Evolutionary conservation across 2,888 invertebrate species (phyloP), one percentile per base, ranked within the genome.

Genomic region (Coenonympha glycerion): DNA sequence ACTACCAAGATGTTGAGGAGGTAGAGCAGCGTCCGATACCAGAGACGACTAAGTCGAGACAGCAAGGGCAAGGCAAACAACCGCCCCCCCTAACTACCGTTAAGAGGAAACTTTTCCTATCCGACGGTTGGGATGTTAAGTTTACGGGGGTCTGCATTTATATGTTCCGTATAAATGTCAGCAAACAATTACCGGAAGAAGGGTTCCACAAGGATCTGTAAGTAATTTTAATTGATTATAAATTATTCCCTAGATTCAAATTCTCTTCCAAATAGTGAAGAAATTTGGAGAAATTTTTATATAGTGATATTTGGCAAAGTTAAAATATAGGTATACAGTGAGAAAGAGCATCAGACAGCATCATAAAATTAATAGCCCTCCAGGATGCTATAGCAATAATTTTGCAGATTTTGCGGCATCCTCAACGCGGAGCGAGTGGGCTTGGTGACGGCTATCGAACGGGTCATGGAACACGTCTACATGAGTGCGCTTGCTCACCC

Each of bases 401-500:
- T 15, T 46, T 51, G 3, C 47, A 90, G 91, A 55, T 94, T 91
- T 66, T 95, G 95, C 59, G 95, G 95, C 2, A 89, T 95, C 11
- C 89, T 96, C 28, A 94, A 95, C 68, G 92, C 92, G 0, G 89
- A 90, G 53, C 91, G 91, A 63, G 92, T 95, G 33, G 95, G 95
- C 0, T 86, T 97, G 57, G 93, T 97, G 52, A 93, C 95, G 1
- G 93, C 95, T 1, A 92, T 97, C 58, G 96, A 97, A 73, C 90
- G 95, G 26, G 92, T 96, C 8, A 92, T 97, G 72, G 95, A 96
- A 63, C 91, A 92, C 66, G 95, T 97, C 11, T 96, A 96, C 66
- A 94, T 97, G 92, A 96, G 96, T 65, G 95, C 95, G 0, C 81
- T 95, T 39, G 94, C 95, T 0, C 93, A 93, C 73, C 94, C 95